Evolutionary conservation across 2,797 vertebrate species (phyloP).

Genomic region (Hipposideros larvatus): DNA sequence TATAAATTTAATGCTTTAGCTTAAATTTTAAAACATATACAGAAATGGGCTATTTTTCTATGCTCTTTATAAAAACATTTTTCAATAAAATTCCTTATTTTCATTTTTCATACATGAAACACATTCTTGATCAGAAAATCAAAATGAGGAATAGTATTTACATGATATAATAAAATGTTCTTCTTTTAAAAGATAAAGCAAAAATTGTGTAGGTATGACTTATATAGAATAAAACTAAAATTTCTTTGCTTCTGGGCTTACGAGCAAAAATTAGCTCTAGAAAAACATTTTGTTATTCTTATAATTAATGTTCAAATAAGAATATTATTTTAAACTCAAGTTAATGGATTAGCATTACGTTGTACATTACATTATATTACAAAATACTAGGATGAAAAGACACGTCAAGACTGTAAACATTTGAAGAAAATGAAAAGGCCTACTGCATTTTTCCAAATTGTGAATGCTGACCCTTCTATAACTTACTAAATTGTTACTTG

Average conservation of each 20-base stretch:
- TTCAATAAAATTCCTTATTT: not conserved
- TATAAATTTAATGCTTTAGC: not conserved
- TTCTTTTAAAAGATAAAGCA: slow-evolving; percentile 32
- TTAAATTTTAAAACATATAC: not conserved
- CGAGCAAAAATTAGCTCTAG: slow-evolving; percentile 19
- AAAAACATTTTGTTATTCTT: slow-evolving; percentile 22
- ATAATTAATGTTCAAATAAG: slow-evolving; percentile 14
- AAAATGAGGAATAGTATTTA: not conserved
- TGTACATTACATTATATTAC: too few relatives aligned
- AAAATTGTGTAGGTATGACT: not conserved
- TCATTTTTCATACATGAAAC: not conserved
- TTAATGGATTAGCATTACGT: not conserved
- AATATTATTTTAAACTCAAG: slow-evolving; percentile 5
- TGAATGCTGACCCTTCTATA: not conserved
- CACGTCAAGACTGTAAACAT: not conserved
- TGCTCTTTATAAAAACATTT: not conserved
- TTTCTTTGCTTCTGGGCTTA: not conserved
- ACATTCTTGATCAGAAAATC: not conserved
- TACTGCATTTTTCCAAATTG: slow-evolving; percentile 6
- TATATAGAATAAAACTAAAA: not conserved
- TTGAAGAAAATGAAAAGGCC: not conserved
- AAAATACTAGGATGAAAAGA: not conserved
- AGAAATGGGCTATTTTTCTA: not conserved
- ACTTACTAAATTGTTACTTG: not conserved
- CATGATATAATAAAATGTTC: not conserved